Evolutionary conservation across 2,797 vertebrate genomes (phyloP), one percentile per base, ranked within the genome.

Genomic region (Gorsachius magnificus): DNA sequence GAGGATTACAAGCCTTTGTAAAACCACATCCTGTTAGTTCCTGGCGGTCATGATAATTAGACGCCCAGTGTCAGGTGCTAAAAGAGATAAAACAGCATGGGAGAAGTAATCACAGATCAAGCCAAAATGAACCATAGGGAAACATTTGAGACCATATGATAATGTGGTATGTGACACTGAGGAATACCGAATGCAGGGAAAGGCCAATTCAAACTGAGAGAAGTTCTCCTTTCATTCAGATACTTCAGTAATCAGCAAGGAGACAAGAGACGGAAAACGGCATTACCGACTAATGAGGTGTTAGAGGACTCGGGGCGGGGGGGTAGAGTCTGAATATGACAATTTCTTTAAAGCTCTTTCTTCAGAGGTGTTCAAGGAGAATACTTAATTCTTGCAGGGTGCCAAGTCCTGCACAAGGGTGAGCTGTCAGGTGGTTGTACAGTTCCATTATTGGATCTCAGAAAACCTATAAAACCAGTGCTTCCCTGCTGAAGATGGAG

Each of bases 281-380:
- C 50, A 63, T 78, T 54, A 45, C 46, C 45, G 6, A 54, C 75
- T 94, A 72, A 94, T 48, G 69, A 88, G 57, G 17, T 91, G 46
- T 36, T 81, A 69, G 85, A 93, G 63, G 43, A 69, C 21, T 48
- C 4, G 1, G 20, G 24, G 35, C 0, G 1, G 25, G 5, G 13
- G 19, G 10, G 57, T 72, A 13, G 1, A n/a, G 20, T 65, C 72
- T 93, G 87, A 91, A 83, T 72, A 56, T 26, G 61, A 65, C 54
- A 48, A 8, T 36, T 75, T 31, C 38, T 64, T 53, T 56, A 91
- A 93, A 95, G 50, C 50, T 78, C 35, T 95, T 78, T 43, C 69
- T 88, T 79, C 82, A 90, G 33, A 16, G 20, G 31, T 76, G 90
- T 88, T 75, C 79, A 81, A 90, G 87, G 72, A 76, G 82, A 96